Conservation (phyloP, 2,888 invertebrate species). For the Steinernema carpocapsae region DNA sequence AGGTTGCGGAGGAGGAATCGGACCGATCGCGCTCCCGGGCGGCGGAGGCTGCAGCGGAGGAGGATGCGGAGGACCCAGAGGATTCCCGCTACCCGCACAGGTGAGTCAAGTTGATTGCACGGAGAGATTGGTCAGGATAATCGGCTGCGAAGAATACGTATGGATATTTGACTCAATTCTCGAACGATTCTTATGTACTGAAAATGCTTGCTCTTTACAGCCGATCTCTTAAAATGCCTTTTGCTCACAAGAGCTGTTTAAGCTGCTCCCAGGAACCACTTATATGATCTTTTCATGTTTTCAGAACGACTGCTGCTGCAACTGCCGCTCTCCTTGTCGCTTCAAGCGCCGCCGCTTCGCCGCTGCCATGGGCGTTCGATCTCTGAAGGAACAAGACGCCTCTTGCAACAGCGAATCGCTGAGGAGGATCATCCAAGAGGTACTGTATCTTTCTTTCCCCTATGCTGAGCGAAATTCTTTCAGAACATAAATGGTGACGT, state of each 20-base stretch:
- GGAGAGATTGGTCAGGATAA: too few species aligned
- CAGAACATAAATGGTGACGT: slow-evolving; percentile 53
- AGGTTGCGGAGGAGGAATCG: slow-evolving; percentile 36
- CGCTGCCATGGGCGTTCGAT: slow-evolving; percentile 44
- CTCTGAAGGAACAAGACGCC: slow-evolving; percentile 48
- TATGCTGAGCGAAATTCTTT: slow-evolving; percentile 20
- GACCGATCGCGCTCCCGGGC: background rate
- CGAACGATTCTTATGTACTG: too few species aligned
- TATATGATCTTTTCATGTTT: slow-evolving; percentile 2
- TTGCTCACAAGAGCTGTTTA: too few species aligned
- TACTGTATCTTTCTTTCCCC: slow-evolving; percentile 28
- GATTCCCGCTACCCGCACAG: slow-evolving; percentile 48
- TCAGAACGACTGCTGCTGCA: slow-evolving; percentile 67
- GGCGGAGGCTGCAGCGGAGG: slow-evolving; percentile 35
- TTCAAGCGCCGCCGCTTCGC: slow-evolving; percentile 41
- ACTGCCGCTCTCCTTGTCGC: slow-evolving; percentile 58
- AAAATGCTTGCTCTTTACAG: too few species aligned
- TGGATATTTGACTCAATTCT: too few species aligned
- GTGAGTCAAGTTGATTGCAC: slow-evolving; percentile 32
- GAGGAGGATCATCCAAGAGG: slow-evolving; percentile 53
- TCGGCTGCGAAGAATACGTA: too few species aligned
- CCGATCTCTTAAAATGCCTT: too few species aligned
- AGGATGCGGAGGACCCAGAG: background rate
- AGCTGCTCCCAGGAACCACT: too few species aligned
- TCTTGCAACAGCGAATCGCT: slow-evolving; percentile 60